phyloP scores from a whole-genome alignment of 1,140 invertebrate genomes.

The Drosophila aff. region DNA sequence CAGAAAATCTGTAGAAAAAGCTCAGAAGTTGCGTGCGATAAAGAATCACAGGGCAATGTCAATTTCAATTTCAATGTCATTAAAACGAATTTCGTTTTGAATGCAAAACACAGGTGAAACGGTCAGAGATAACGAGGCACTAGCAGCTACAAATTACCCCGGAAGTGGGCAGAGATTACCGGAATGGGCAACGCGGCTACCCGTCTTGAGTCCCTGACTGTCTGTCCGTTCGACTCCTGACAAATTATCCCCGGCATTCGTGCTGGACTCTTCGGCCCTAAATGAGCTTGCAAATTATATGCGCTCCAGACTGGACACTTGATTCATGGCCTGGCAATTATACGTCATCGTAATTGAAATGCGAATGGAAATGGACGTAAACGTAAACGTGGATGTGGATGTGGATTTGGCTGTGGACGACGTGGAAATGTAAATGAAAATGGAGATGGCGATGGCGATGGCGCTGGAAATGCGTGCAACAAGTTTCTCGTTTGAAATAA shows the following conservation, averaged over 20 bases:
- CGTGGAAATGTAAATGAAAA: constrained; percentile 72
- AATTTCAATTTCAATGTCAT: constrained; percentile 75
- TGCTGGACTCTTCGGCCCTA: constrained; percentile 44
- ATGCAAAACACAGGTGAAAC: constrained; percentile 32
- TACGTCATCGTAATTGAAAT: constrained; percentile 82
- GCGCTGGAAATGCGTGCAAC: constrained; percentile 76
- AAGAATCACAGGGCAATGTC: constrained; percentile 40
- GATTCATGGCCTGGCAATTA: constrained; percentile 73
- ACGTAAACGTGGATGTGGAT: neutral
- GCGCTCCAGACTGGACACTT: constrained; percentile 45
- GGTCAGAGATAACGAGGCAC: constrained; percentile 19
- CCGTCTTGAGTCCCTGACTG: constrained; percentile 39
- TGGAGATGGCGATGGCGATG: constrained; percentile 31
- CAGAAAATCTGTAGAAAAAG: constrained; percentile 9
- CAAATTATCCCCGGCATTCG: constrained; percentile 65
- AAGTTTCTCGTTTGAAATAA: constrained; percentile 77
- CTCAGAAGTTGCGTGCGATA: constrained; percentile 51
- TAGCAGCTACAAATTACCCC: constrained; percentile 26
- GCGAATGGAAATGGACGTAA: constrained; percentile 38
- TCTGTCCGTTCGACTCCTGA: constrained; percentile 20
- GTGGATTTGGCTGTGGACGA: constrained; percentile 16
- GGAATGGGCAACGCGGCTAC: constrained; percentile 38
- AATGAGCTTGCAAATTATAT: constrained; percentile 57
- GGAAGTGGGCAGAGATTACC: constrained; percentile 56
- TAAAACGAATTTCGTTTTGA: constrained; percentile 73